Evolutionary conservation across 2,797 vertebrate species (phyloP), one percentile per base, ranked within the genome.

Genomic region (Arctocebus calabarensis): DNA sequence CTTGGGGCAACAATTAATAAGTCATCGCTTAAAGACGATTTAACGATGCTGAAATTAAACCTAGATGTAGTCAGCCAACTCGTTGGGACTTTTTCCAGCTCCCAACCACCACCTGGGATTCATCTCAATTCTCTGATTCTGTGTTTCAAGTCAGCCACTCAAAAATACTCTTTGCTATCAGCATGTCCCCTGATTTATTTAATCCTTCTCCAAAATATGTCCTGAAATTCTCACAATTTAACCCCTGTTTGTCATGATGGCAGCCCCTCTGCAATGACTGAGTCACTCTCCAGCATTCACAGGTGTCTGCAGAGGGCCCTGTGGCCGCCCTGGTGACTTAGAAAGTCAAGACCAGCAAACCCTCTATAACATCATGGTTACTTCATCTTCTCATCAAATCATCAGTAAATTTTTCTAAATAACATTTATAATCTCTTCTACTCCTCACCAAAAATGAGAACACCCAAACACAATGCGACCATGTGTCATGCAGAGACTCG

Each of bases 91-190:
- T 90, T 90, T 70, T 87, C 88, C 94, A 95, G 81, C 90, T 89
- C 73, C 91, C 86, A 79, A 4, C 0, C 19, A 84, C 88, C 95
- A 98, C 95, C 96, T 97, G 96, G 94, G 95, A 97, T 93, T 94
- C 95, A 96, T 97, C 96, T 96, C 89, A 75, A 79, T 84, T 94
- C 96, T 88, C 90, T 89, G 88, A 92, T 96, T 96, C 95, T 93
- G 90, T 84, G 94, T 97, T 98, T 97, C 96, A 95, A 77, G 95
- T 97, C 95, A 97, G 84, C 82, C 89, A 95, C 89, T 95, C 91
- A 96, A 82, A 97, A 92, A 96, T 93, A 90, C 73, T 96, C 79
- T 96, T 94, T 97, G 92, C 95, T 97, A 89, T 98, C 96, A 97
- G 75, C 95, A 97, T 88, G 84, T 93, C 66, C 59, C 45, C 86